Percentiles rank a stretch among this genome's conserved stretches.
These are phyloP conservation scores for Gadopsis marmoratus DNA, from an alignment of 2,797 vertebrate genomes.

Conservation along the genomic window DNA sequence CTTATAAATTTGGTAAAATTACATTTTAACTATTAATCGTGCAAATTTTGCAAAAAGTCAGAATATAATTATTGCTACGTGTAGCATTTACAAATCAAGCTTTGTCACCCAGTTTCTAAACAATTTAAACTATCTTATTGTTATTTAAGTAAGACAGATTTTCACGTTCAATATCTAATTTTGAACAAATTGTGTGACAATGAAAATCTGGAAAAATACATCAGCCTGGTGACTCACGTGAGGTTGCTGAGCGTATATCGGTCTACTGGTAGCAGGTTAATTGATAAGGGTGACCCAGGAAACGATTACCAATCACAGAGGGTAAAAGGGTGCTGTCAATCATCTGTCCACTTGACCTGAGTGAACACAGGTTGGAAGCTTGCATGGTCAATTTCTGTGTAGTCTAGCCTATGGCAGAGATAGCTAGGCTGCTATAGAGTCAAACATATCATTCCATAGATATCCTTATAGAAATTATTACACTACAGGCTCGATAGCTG, in stretches of 20 bases:
- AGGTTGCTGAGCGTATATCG: slow-evolving; percentile 58
- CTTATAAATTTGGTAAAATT: not conserved
- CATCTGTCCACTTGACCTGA: slow-evolving; percentile 75
- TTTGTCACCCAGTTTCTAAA: not conserved
- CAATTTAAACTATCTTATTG: not conserved
- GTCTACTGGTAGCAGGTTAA: slow-evolving; percentile 72
- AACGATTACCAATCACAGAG: slow-evolving; percentile 80
- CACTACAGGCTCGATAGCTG: slow-evolving; percentile 48
- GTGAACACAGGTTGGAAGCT: slow-evolving; percentile 46
- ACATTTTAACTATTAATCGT: not conserved
- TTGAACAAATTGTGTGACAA: slow-evolving; percentile 8
- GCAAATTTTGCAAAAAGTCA: not conserved
- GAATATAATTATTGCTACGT: not conserved
- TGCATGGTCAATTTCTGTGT: slow-evolving; percentile 80
- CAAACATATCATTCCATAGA: slow-evolving; percentile 62
- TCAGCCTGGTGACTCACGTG: slow-evolving; percentile 40
- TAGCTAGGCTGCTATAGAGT: slow-evolving; percentile 59
- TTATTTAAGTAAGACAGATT: not conserved
- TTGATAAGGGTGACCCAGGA: slow-evolving; percentile 78
- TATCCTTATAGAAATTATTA: slow-evolving; percentile 75
- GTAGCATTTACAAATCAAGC: not conserved
- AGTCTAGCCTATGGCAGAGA: slow-evolving; percentile 62
- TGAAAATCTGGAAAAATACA: slow-evolving; percentile 40
- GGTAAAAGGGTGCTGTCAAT: slow-evolving; percentile 79
- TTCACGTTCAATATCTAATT: slow-evolving; percentile 12